A percentile compares a stretch with the other conserved stretches of the same genome.
phyloP scores from a whole-genome alignment of 2,888 invertebrate genomes.

The Drosophila tanythrix region DNA sequence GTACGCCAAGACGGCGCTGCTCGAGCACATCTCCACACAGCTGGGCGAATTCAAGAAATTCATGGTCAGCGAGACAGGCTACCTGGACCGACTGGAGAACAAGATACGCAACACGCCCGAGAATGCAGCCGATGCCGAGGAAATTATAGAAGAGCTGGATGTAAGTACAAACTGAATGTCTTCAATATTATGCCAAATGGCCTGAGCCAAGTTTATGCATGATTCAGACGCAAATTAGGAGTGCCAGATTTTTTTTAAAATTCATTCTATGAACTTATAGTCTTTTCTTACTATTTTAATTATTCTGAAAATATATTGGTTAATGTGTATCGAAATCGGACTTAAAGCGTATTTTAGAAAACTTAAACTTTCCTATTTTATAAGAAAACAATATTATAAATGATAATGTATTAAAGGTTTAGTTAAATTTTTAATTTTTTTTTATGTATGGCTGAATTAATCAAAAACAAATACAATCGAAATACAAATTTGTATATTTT shows the following conservation, averaged over 20 bases:
- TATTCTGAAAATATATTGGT: conserved; percentile 74
- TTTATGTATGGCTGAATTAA: not conserved
- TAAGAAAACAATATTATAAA: conserved; percentile 79
- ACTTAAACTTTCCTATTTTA: not conserved
- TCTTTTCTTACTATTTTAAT: not conserved
- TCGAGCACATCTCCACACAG: conserved; percentile 91
- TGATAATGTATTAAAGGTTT: not conserved
- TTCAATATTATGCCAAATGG: not conserved
- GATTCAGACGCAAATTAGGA: not conserved
- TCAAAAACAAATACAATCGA: conserved; percentile 86
- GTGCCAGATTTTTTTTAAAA: not conserved
- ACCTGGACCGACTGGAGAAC: conserved; percentile 92
- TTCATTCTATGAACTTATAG: not conserved
- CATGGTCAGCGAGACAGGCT: conserved; percentile 90
- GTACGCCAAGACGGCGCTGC: conserved; percentile 88
- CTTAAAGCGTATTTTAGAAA: not conserved
- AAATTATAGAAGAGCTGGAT: conserved; percentile 95
- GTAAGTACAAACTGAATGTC: conserved; percentile 85
- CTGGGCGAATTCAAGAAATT: conserved; percentile 92
- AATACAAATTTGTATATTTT: conserved; percentile 83
- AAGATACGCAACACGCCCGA: conserved; percentile 89
- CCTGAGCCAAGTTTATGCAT: not conserved
- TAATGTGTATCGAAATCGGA: not conserved
- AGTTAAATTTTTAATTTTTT: not conserved
- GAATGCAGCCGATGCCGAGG: conserved; percentile 93